phyloP scores from a whole-genome alignment of 1,140 invertebrate species.

The Thaumatotibia leucotreta region DNA sequence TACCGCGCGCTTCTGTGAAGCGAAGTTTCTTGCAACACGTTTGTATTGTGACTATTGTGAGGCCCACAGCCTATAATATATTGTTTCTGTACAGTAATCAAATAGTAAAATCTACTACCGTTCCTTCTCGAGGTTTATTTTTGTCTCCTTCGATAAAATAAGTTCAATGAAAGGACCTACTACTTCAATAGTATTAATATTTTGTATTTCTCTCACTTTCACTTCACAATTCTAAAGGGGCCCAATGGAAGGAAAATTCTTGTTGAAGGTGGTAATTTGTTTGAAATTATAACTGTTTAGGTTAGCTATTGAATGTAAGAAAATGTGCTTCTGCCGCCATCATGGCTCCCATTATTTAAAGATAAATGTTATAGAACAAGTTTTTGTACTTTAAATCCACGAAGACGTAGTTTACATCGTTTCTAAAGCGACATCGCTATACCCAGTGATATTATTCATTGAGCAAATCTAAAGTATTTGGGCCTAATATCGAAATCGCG shows the following conservation, averaged over 20 bases:
- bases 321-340: not conserved
- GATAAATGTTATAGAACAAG: too few species aligned
- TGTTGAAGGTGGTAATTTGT: not conserved
- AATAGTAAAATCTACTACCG: not conserved
- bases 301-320: not conserved
- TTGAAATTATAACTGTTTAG: not conserved
- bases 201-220: not conserved
- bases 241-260: not conserved
- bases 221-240: not conserved
- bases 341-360: too few species aligned
- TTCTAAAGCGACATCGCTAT: too few species aligned
- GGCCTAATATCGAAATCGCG: too few species aligned
- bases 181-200: not conserved
- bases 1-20: conserved; percentile 27
- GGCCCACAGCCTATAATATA: not conserved
- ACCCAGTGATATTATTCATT: too few species aligned
- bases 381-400: too few species aligned
- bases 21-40: not conserved
- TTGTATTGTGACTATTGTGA: not conserved
- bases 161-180: not conserved
- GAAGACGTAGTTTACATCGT: too few species aligned
- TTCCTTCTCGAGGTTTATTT: not conserved
- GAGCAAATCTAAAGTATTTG: too few species aligned
- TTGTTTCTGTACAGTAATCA: not conserved
- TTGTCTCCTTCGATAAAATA: not conserved